Evolutionary conservation across 2,888 invertebrate genomes (phyloP).

Genomic region (Penaeus monodon): DNA sequence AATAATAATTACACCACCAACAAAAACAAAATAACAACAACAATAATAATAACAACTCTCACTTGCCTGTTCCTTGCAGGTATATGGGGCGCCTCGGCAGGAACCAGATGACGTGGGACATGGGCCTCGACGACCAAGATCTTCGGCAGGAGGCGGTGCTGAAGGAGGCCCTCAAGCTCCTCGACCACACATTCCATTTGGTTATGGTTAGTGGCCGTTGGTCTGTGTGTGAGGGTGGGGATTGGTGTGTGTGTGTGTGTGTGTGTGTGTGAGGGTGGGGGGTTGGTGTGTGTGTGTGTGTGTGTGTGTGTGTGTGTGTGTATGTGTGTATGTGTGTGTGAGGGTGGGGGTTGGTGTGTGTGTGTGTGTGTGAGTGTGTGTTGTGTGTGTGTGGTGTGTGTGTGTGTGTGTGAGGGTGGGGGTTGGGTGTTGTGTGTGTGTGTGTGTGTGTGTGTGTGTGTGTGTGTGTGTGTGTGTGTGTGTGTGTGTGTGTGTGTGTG

Average conservation of each 20-base stretch:
- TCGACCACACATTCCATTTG: constrained; percentile 68
- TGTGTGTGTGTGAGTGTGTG: not conserved
- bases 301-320: constrained; percentile 3
- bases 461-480: constrained; percentile 8
- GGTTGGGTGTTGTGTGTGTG: not conserved
- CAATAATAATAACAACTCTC: too few relatives aligned
- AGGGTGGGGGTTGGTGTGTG: not conserved
- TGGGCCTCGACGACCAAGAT: constrained; percentile 66
- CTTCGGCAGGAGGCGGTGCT: constrained; percentile 66
- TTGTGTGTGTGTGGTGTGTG: not conserved
- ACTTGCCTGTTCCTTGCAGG: not conserved
- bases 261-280: not conserved
- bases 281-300: constrained; percentile 8
- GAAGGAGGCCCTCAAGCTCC: constrained; percentile 64
- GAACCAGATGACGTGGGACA: constrained; percentile 68
- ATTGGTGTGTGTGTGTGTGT: not conserved
- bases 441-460: not conserved
- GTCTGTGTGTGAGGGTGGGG: not conserved
- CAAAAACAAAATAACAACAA: too few relatives aligned
- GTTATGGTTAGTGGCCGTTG: constrained; percentile 66
- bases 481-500: constrained; percentile 2
- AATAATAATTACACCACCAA: too few relatives aligned
- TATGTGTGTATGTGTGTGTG: not conserved
- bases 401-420: too few relatives aligned
- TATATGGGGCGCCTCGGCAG: constrained; percentile 66